Percentiles rank a stretch among this genome's conserved stretches.
These are phyloP conservation scores for Desoria tigrina DNA, from an alignment of 2,888 invertebrate species.

Conservation along the genomic window DNA sequence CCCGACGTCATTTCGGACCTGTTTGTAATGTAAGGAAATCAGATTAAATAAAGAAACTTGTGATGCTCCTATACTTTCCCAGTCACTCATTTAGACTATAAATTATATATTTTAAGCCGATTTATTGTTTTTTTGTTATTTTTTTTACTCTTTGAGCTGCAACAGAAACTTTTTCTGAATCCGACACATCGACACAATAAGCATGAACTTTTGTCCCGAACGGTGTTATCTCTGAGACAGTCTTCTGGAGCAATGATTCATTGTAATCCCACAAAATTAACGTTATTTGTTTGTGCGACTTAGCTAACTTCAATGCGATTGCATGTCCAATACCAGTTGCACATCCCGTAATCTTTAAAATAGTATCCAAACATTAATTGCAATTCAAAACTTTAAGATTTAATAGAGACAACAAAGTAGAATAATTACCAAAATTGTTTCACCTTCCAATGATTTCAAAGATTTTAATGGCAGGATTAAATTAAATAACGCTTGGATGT, in stretches of 20 bases:
- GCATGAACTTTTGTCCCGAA: not conserved
- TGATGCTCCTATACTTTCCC: too few relatives aligned
- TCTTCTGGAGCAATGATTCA: not conserved
- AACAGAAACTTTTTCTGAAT: not conserved
- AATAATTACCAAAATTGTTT: constrained; percentile 7
- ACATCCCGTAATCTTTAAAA: constrained; percentile 12
- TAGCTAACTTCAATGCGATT: constrained; percentile 1
- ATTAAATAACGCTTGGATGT: not conserved
- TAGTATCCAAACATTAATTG: not conserved
- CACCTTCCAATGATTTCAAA: not conserved
- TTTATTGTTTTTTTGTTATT: too few relatives aligned
- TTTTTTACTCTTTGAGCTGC: constrained; percentile 5
- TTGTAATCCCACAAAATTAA: constrained; percentile 10
- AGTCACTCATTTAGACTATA: too few relatives aligned
- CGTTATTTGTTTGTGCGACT: not conserved
- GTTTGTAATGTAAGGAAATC: too few relatives aligned
- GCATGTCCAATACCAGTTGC: constrained; percentile 5
- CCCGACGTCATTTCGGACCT: constrained; percentile 62
- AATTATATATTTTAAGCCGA: too few relatives aligned
- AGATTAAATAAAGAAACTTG: too few relatives aligned
- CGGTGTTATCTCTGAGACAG: not conserved
- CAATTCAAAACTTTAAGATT: too few relatives aligned
- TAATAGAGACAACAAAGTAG: too few relatives aligned
- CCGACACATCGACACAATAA: constrained; percentile 9
- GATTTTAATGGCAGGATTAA: not conserved